These are phyloP conservation scores for Sialia sialis DNA, from an alignment of 2,113 vertebrate species.

Conservation along the genomic window DNA sequence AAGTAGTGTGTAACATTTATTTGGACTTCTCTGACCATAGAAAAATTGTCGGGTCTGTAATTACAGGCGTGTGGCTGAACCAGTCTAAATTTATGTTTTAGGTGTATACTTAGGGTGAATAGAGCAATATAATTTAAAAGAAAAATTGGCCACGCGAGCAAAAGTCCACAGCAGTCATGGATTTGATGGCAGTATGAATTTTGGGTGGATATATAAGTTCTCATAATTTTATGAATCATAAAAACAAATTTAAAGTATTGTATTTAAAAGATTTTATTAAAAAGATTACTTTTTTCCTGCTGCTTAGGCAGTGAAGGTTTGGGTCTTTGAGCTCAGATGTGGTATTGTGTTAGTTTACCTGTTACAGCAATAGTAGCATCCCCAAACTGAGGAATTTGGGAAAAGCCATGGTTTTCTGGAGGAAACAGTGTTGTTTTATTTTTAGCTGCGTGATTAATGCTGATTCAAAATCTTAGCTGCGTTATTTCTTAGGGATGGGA, in stretches of 20 bases:
- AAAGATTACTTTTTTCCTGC: background rate
- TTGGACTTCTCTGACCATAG: background rate
- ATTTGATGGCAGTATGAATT: accelerated
- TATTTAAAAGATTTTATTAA: background rate
- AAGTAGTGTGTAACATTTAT: background rate
- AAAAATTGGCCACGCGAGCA: background rate
- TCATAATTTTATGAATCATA: background rate
- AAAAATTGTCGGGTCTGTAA: background rate
- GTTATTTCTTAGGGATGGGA: background rate
- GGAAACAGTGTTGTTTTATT: background rate
- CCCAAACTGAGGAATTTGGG: background rate
- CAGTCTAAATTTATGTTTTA: background rate
- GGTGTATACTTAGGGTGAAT: background rate
- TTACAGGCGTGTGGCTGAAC: background rate
- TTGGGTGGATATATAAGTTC: background rate
- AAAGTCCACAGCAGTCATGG: background rate
- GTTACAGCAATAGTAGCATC: background rate
- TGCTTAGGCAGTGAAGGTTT: background rate
- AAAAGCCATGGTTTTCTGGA: background rate
- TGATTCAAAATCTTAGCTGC: background rate
- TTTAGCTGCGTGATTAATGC: background rate
- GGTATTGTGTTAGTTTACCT: background rate
- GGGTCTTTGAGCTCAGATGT: background rate
- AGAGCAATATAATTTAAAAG: background rate
- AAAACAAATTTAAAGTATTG: background rate